Evolutionary conservation across 2,888 invertebrate genomes (phyloP).

Genomic region (Phalera bucephala): DNA sequence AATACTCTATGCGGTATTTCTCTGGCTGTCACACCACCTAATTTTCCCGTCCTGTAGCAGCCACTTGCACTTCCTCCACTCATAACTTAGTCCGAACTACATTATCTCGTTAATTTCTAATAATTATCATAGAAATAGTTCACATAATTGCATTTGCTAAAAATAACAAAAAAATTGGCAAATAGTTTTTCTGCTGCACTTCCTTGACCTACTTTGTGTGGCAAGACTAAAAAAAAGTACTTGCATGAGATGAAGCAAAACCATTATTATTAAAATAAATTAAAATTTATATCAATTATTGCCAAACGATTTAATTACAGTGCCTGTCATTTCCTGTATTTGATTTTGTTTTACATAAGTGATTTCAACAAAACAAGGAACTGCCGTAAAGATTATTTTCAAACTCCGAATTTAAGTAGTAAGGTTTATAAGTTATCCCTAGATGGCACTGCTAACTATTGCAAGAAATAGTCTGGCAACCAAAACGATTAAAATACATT

Average conservation of each 20-base stretch:
- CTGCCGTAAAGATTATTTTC: too few species aligned
- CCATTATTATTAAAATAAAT: constrained; percentile 8
- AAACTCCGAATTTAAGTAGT: too few species aligned
- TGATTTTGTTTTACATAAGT: too few species aligned
- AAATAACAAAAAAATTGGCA: constrained; percentile 62
- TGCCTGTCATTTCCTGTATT: too few species aligned
- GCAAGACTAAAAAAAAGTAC: constrained; percentile 40
- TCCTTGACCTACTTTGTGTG: constrained; percentile 67
- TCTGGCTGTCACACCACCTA: constrained; percentile 58
- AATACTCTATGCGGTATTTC: constrained; percentile 66
- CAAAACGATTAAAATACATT: background rate
- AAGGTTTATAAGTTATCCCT: background rate
- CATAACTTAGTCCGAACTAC: constrained; percentile 43
- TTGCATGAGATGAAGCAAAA: too few species aligned
- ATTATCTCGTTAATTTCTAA: constrained; percentile 53
- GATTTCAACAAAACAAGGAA: too few species aligned
- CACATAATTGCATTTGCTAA: constrained; percentile 57
- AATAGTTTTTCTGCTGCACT: constrained; percentile 61
- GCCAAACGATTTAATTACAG: too few species aligned
- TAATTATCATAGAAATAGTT: constrained; percentile 35
- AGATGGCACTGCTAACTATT: background rate
- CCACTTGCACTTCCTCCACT: constrained; percentile 47
- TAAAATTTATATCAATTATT: too few species aligned
- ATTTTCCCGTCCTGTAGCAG: constrained; percentile 46
- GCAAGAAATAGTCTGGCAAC: background rate